Conservation (phyloP, 2,888 invertebrate genomes). For the Hedya salicella region DNA sequence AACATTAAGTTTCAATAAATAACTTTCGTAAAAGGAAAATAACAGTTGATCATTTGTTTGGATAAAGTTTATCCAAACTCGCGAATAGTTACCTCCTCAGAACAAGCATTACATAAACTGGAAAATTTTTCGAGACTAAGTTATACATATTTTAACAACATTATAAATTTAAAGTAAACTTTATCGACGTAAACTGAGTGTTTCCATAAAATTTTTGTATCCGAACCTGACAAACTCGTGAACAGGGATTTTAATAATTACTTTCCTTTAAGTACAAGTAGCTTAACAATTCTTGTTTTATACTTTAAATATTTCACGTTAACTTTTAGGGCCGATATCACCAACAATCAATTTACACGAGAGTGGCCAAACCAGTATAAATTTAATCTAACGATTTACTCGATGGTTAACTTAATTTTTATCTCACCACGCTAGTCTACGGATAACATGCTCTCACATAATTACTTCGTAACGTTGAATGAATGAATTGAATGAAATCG, state of each 20-base stretch:
- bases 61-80: not conserved
- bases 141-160: not conserved
- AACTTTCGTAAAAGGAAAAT: not conserved
- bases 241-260: not conserved
- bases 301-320: not conserved
- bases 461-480: no score
- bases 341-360: no score
- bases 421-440: no score
- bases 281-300: not conserved
- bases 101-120: no score
- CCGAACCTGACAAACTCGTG: not conserved
- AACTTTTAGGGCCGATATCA: no score
- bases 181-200: not conserved
- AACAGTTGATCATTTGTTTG: not conserved
- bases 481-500: no score
- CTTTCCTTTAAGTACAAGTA: not conserved
- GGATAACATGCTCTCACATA: no score
- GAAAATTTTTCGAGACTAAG: not conserved
- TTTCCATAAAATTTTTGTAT: not conserved
- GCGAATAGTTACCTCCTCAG: no score
- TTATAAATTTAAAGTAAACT: not conserved
- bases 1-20: not conserved
- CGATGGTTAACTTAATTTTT: no score
- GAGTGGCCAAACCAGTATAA: no score
- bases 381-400: no score